A percentile compares a stretch with the other conserved stretches of the same genome.
These are phyloP conservation scores for Cyclophora punctaria DNA, from an alignment of 2,888 invertebrate genomes.

Conservation along the genomic window DNA sequence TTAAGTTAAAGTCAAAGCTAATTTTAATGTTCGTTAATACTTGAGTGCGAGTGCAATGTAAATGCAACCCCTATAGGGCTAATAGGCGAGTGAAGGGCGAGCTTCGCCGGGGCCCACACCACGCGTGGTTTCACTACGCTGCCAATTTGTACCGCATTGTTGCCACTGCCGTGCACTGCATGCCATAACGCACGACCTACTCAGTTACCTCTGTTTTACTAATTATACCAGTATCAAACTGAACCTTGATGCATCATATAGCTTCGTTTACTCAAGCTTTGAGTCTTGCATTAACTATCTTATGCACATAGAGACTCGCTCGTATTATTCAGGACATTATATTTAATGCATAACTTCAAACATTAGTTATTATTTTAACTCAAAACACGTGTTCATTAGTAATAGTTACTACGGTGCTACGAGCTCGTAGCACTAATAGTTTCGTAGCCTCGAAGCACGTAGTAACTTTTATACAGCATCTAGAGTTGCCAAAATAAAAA, in stretches of 20 bases:
- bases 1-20: too few relatives aligned
- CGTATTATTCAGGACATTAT: too few relatives aligned
- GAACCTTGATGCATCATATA: too few relatives aligned
- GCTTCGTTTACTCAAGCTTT: too few relatives aligned
- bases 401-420: not conserved
- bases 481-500: too few relatives aligned
- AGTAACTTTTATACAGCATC: not conserved
- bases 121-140: conserved; percentile 45
- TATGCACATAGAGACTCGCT: too few relatives aligned
- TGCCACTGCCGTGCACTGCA: conserved; percentile 11
- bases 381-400: too few relatives aligned
- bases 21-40: not conserved
- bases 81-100: conserved; percentile 34
- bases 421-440: not conserved
- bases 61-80: conserved; percentile 31
- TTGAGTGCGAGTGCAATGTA: not conserved
- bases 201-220: too few relatives aligned
- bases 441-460: not conserved
- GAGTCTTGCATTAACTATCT: too few relatives aligned
- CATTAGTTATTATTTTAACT: too few relatives aligned
- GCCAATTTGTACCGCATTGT: conserved; percentile 53
- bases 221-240: too few relatives aligned
- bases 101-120: conserved; percentile 21
- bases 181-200: conserved; percentile 2
- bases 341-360: too few relatives aligned